Evolutionary conservation across 2,888 invertebrate species (phyloP), one percentile per base, ranked within the genome.

Genomic region (Seira sanloemensis): DNA sequence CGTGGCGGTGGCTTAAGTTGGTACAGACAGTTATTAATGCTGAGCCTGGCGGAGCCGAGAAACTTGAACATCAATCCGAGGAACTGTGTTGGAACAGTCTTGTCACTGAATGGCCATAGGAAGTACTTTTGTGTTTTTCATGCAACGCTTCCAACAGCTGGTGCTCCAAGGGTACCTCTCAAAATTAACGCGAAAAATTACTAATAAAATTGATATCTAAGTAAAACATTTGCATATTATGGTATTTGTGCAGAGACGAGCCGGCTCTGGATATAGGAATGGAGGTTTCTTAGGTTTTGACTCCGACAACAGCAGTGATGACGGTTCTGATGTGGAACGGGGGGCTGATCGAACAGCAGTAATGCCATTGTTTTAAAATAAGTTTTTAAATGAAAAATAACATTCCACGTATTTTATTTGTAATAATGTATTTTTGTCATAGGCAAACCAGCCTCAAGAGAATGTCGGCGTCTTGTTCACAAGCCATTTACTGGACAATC

Each of bases 41-140:
- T 97, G 90, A 96, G 97, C 68, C 93, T 98, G 84, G 95, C 96
- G 77, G 96, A 96, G 90, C 94, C 94, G 65, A 93, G 95, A 86
- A 95, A 96, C 90, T 92, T 97, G 88, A 94, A 95, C 87, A 98
- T 99, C 85, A 99, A 98, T 93, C 97, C 97, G 23, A 94, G 97
- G 90, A 98, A 99, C 92, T 98, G 98, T 91, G 95, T 98, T 65
- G 99, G 99, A 77, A 98, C 98, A 2, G 98, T 99, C 83, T 93
- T 99, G 68, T 96, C 98, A 0, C 93, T 99, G 87, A 99, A 99
- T 92, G 98, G 99, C 24, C 97, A 97, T 92, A 94, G 98, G 87
- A 97, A 97, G 92, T 98, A 99, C 93, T 99, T 98, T 93, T 98
- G 98, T 91, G 98, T 99, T 93, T 99, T 98, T 92, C 99, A 99